A percentile compares a stretch with the other conserved stretches of the same genome.
phyloP scores from a whole-genome alignment of 2,888 invertebrate species.

The Tortrix viridana region DNA sequence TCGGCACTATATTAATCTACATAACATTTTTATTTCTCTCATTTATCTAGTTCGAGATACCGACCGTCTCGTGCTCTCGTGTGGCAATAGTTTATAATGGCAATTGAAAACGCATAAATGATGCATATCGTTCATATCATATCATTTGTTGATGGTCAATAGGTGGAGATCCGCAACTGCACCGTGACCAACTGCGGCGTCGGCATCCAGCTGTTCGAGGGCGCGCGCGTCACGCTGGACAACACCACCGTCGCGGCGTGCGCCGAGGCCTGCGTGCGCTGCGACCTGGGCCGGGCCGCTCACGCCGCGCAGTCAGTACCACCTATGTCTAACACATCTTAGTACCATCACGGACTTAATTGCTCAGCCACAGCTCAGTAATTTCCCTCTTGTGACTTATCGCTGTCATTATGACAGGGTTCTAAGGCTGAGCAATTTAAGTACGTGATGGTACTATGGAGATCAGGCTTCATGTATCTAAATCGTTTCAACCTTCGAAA shows the following conservation, averaged over 20 bases:
- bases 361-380: background rate
- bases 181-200: constrained; percentile 71
- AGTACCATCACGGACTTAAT: background rate
- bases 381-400: too few species aligned
- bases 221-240: constrained; percentile 59
- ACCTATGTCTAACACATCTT: background rate
- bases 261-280: constrained; percentile 68
- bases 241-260: constrained; percentile 56
- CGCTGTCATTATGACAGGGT: too few species aligned
- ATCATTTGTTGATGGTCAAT: constrained; percentile 15
- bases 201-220: constrained; percentile 76
- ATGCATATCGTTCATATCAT: too few species aligned
- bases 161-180: constrained; percentile 74
- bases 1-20: background rate
- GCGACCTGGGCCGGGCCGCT: constrained; percentile 56
- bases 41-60: too few species aligned
- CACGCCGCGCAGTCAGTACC: constrained; percentile 54
- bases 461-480: too few species aligned
- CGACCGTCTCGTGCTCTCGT: too few species aligned
- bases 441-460: too few species aligned
- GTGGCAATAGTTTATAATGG: too few species aligned
- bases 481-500: too few species aligned
- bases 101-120: background rate
- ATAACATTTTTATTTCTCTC: too few species aligned
- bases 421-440: too few species aligned